Evolutionary conservation across 2,797 vertebrate species (phyloP), one percentile per base, ranked within the genome.

Genomic region (Phaenicophaeus curvirostris): DNA sequence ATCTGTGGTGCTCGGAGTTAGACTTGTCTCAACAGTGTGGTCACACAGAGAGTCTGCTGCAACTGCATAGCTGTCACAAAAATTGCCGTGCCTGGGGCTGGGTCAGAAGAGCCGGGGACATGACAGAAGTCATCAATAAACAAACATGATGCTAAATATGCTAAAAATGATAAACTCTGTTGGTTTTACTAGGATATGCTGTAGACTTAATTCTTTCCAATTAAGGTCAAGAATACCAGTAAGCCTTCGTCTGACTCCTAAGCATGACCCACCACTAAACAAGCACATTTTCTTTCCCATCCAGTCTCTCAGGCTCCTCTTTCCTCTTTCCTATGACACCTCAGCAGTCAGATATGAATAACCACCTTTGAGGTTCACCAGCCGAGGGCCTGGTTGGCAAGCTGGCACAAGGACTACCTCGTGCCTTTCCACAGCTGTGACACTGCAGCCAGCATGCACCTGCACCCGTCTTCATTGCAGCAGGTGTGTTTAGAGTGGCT

Each of bases 351-450:
- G 8, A 35, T 35, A 48, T 13, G 25, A 65, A 51, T 8, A 68
- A 8, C 7, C 2, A 7, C 17, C 48, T 30, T 78, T 0, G 0
- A 27, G 27, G 30, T 39, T 35, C 48, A 28, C 0, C 0, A 84
- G 50, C 18, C 41, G 9, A 55, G 19, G 23, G 25, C 17, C 14
- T 35, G 27, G 35, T 21, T 37, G 11, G 17, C 16, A 67, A 59
- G 53, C 24, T 27, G 48, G 19, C 15, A 5, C n/a, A 24, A 61
- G 67, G 31, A 65, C 4, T 6, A 30, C 17, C 50, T 35, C 0
- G 6, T 5, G 15, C 27, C 20, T 27, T 71, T 42, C 42, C 67
- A 37, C 28, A 7, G 4, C 17, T 7, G 25, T 24, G 42, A 55
- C 37, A 8, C 2, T 5, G 24, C 30, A 51, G 42, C 30, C 58